Evolutionary conservation across 2,888 invertebrate species (phyloP).

Genomic region (Rosalia funebris): DNA sequence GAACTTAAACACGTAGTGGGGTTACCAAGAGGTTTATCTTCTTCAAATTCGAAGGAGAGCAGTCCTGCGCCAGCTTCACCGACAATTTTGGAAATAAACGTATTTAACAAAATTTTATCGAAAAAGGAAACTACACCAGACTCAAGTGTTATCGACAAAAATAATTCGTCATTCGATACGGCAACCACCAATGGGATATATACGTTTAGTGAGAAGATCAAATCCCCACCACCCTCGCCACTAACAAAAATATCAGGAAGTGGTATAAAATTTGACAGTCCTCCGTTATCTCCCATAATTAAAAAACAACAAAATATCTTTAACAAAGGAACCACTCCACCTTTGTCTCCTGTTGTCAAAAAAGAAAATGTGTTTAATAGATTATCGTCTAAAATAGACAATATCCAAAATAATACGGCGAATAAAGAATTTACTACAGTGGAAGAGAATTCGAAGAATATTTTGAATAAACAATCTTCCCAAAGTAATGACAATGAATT

Average conservation of each 20-base stretch:
- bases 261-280: neutral
- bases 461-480: too few species aligned
- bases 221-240: neutral
- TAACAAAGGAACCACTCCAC: neutral
- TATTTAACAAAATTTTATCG: neutral
- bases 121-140: constrained; percentile 11
- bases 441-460: too few species aligned
- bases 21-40: neutral
- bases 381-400: too few species aligned
- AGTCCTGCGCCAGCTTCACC: neutral
- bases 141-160: constrained; percentile 1
- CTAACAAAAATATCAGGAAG: neutral
- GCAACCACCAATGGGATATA: too few species aligned
- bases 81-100: neutral
- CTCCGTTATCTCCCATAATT: neutral
- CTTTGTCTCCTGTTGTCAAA: neutral
- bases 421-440: too few species aligned
- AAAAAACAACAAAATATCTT: neutral
- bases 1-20: neutral
- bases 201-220: neutral
- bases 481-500: too few species aligned
- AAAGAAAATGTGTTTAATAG: neutral
- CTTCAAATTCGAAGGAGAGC: neutral
- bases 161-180: too few species aligned
- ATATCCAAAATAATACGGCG: too few species aligned